Evolutionary conservation across 2,113 vertebrate genomes (phyloP).

Genomic region (Syrmaticus mikado): DNA sequence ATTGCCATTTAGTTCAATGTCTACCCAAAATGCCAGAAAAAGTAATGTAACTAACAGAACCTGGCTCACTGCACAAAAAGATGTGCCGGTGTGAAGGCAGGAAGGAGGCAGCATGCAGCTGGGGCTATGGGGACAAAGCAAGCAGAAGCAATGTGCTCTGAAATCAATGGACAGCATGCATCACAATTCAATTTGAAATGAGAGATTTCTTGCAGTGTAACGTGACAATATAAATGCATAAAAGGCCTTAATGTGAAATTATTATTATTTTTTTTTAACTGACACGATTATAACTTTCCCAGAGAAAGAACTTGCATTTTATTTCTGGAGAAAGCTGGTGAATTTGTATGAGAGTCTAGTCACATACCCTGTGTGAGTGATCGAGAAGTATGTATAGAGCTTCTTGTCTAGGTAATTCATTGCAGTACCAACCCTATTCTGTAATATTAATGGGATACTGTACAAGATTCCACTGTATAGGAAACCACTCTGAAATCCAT

Average conservation of each 20-base stretch:
- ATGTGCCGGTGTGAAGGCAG: neutral
- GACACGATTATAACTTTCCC: neutral
- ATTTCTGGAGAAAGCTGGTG: neutral
- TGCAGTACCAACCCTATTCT: constrained; percentile 35
- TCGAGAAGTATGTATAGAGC: neutral
- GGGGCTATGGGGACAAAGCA: neutral
- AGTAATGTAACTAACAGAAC: neutral
- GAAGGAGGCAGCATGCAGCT: neutral
- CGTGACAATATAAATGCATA: neutral
- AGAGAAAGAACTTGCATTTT: neutral
- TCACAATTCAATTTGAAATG: neutral
- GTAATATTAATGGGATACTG: constrained; percentile 52
- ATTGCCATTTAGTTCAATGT: neutral
- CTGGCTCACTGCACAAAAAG: neutral
- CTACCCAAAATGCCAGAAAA: neutral
- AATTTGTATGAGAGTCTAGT: constrained; percentile 22
- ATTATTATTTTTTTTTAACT: neutral
- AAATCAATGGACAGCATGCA: neutral
- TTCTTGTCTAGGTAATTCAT: constrained; percentile 61
- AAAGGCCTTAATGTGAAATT: neutral
- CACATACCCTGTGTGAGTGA: constrained; percentile 19
- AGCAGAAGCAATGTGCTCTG: neutral
- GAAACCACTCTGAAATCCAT: constrained; percentile 60
- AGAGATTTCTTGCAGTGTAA: neutral
- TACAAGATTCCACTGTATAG: constrained; percentile 50